Evolutionary conservation across 2,888 invertebrate species (phyloP).

Genomic region (Podabrus alpinus): DNA sequence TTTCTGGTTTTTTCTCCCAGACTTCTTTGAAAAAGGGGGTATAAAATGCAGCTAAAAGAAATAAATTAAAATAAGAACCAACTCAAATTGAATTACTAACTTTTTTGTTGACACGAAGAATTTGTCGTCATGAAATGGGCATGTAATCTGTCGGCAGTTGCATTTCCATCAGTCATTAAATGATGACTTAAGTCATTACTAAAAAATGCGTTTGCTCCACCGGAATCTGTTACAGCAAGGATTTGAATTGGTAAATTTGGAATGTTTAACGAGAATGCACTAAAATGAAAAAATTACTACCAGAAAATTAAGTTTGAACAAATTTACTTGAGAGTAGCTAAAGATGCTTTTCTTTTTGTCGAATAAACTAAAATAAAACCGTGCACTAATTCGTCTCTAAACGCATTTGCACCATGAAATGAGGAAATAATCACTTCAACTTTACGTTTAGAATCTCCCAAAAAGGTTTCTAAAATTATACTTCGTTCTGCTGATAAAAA

Average conservation of each 20-base stretch:
- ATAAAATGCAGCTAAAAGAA: slow-evolving; percentile 80
- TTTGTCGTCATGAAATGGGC: slow-evolving; percentile 93
- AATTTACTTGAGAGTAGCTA: slow-evolving; percentile 85
- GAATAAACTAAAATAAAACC: slow-evolving; percentile 95
- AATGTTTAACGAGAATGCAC: slow-evolving; percentile 91
- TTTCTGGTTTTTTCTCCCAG: slow-evolving; percentile 94
- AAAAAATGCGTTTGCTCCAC: slow-evolving; percentile 88
- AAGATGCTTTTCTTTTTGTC: slow-evolving; percentile 90
- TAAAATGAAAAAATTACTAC: slow-evolving; percentile 51
- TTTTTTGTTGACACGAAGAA: slow-evolving; percentile 82
- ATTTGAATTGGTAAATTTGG: slow-evolving; percentile 92
- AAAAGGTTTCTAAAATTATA: slow-evolving; percentile 88
- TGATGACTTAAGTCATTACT: slow-evolving; percentile 87
- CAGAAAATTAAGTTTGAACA: slow-evolving; percentile 5
- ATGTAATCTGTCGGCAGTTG: slow-evolving; percentile 84
- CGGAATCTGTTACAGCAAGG: slow-evolving; percentile 89
- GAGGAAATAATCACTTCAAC: slow-evolving; percentile 91
- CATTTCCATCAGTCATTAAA: slow-evolving; percentile 91
- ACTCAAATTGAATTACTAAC: slow-evolving; percentile 58
- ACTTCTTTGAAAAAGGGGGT: slow-evolving; percentile 95
- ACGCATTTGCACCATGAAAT: slow-evolving; percentile 92
- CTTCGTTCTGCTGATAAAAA: slow-evolving; percentile 84
- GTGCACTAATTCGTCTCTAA: slow-evolving; percentile 89
- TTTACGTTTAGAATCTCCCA: slow-evolving; percentile 87
- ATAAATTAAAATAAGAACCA: neutral